Evolutionary conservation across 2,888 invertebrate genomes (phyloP).

Genomic region (Cataglyphis livida): DNA sequence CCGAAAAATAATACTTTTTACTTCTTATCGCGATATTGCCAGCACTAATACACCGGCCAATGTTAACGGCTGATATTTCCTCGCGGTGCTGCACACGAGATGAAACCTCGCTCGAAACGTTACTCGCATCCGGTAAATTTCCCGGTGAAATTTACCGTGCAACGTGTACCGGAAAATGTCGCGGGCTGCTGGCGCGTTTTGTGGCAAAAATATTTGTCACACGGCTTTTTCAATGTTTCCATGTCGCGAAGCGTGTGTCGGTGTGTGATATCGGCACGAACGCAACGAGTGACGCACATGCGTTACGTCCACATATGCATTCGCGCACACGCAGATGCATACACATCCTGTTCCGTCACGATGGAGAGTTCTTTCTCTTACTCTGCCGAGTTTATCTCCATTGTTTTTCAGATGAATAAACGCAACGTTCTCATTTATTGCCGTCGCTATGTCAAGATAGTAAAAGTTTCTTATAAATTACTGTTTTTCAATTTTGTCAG

Average conservation of each 20-base stretch:
- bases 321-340: neutral
- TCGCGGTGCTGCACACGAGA: slow-evolving; percentile 11
- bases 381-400: slow-evolving; percentile 38
- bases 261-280: slow-evolving; percentile 15
- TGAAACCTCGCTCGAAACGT: slow-evolving; percentile 29
- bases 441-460: slow-evolving; percentile 36
- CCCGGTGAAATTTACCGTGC: slow-evolving; percentile 48
- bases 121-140: slow-evolving; percentile 45
- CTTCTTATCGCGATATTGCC: slow-evolving; percentile 49
- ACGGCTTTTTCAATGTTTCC: slow-evolving; percentile 40
- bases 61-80: slow-evolving; percentile 41
- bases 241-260: slow-evolving; percentile 1
- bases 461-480: slow-evolving; percentile 37
- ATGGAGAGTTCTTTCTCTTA: slow-evolving; percentile 2
- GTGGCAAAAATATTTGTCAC: slow-evolving; percentile 45
- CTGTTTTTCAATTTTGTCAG: slow-evolving; percentile 24
- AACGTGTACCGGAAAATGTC: slow-evolving; percentile 47
- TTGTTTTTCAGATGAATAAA: slow-evolving; percentile 49
- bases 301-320: neutral
- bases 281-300: neutral
- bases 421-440: slow-evolving; percentile 44
- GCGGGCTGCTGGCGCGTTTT: slow-evolving; percentile 41
- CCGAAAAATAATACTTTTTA: slow-evolving; percentile 27
- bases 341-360: neutral
- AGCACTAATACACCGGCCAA: slow-evolving; percentile 28